These are phyloP conservation scores for Drosophila kambysellisi DNA, from an alignment of 2,888 invertebrate genomes.

Conservation along the genomic window DNA sequence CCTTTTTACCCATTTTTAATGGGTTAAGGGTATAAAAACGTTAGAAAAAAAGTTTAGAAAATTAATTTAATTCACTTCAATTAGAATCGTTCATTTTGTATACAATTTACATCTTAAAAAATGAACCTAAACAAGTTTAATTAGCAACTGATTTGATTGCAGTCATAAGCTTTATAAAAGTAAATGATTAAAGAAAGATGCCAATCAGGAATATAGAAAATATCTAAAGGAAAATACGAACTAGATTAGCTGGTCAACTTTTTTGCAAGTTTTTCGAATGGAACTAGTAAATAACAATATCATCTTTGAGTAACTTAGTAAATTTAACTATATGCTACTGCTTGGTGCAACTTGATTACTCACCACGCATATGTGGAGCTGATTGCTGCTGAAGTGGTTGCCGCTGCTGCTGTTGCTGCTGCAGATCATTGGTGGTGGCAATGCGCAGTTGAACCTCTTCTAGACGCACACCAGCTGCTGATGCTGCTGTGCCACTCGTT, in stretches of 20 bases:
- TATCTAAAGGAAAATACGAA: too few relatives aligned
- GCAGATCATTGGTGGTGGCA: not conserved
- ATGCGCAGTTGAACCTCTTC: slow-evolving; percentile 29
- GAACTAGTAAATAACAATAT: not conserved
- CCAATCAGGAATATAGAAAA: not conserved
- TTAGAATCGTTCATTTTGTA: not conserved
- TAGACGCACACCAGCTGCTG: slow-evolving; percentile 14
- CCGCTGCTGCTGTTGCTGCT: slow-evolving; percentile 1
- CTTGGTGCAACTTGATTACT: not conserved
- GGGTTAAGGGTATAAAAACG: too few relatives aligned
- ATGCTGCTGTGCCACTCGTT: not conserved
- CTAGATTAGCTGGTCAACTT: not conserved
- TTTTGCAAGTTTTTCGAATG: not conserved
- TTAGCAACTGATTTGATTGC: not conserved
- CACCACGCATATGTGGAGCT: slow-evolving; percentile 15
- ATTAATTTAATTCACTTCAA: not conserved
- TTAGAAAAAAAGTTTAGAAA: not conserved
- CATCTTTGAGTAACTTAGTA: not conserved
- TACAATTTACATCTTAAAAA: not conserved
- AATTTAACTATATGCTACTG: not conserved
- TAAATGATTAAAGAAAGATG: not conserved
- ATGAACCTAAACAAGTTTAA: not conserved
- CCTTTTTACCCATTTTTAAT: too few relatives aligned
- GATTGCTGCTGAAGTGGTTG: slow-evolving; percentile 5
- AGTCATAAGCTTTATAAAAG: not conserved